Evolutionary conservation across 2,113 vertebrate genomes (phyloP), one percentile per base, ranked within the genome.

Genomic region (Melanerpes formicivorus): DNA sequence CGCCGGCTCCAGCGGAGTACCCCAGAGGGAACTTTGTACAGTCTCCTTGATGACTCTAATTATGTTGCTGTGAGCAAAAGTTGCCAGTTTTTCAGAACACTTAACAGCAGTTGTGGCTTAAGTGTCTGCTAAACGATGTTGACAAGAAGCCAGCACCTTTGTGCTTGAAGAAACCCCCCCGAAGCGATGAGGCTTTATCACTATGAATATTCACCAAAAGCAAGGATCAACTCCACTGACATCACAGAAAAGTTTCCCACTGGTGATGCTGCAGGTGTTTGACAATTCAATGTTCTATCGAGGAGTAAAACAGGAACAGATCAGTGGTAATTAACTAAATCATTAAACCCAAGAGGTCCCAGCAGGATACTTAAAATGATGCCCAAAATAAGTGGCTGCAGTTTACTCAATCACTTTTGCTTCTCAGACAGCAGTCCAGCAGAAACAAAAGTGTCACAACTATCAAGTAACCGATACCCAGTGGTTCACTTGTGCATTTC

Each of bases 231-330:
- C 30, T 69, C 55, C 84, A 78, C 1, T 40, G 73, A 40, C 62
- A 86, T 69, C 59, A 88, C 42, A 67, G 54, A 74, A 74, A 65
- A 63, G 16, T n/a, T 90, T 74, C 64, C 29, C 23, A 70, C 22
- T 71, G 52, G 62, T 69, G 58, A 58, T 90, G 40, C 58, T 91
- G 44, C 32, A 77, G 84, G 56, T 29, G 64, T 83, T 69, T 91
- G 82, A 83, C 50, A 46, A 74, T 21, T 82, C 79, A 83, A 1
- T n/a, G 58, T 64, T 93, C 76, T 72, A 64, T 14, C 73, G 75
- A 85, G 85, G 73, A 79, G 73, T 90, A 52, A 94, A 91, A 14
- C 27, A 93, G 78, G 93, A 91, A 84, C 44, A 80, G 54, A 86
- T 84, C 88, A 94, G 44, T 32, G 67, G 48, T 62, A 74, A 90